Evolutionary conservation across 2,797 vertebrate genomes (phyloP).

Genomic region (Tokudaia muenninki): DNA sequence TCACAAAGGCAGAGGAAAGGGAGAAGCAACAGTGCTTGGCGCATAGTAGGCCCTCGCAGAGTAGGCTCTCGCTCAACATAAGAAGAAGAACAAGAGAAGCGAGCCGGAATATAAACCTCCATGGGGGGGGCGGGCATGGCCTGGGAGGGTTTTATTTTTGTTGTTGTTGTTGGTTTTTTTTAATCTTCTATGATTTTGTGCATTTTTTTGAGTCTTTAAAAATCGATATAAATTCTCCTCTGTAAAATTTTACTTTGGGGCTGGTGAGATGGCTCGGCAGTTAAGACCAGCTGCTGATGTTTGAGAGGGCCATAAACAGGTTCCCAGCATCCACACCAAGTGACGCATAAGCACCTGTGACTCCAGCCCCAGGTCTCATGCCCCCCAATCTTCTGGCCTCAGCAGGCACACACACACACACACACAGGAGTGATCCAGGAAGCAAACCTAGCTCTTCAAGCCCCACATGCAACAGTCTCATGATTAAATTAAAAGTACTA

Average conservation of each 20-base stretch:
- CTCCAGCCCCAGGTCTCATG: not conserved
- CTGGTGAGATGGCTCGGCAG: not conserved
- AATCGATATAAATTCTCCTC: not conserved
- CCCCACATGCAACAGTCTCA: too few species aligned
- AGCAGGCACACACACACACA: not conserved
- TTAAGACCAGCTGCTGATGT: not conserved
- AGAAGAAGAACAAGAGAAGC: rapidly evolving
- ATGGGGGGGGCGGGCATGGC: not conserved
- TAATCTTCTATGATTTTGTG: not conserved
- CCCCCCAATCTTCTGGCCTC: not conserved
- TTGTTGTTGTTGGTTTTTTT: too few species aligned
- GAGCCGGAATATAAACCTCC: too few species aligned
- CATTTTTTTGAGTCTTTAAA: not conserved
- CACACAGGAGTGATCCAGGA: not conserved
- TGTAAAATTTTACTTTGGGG: not conserved
- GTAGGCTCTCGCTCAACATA: not conserved
- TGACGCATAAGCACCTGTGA: not conserved
- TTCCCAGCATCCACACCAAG: not conserved
- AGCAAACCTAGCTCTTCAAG: not conserved
- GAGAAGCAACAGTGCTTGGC: not conserved
- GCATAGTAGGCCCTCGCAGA: not conserved
- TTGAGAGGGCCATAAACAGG: not conserved
- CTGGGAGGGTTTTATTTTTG: not conserved
- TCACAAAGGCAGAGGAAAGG: not conserved
- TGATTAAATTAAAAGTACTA: not conserved